Percentiles rank a stretch among this genome's conserved stretches.
phyloP scores from a whole-genome alignment of 2,888 invertebrate genomes.

The Campaea margaritaria region DNA sequence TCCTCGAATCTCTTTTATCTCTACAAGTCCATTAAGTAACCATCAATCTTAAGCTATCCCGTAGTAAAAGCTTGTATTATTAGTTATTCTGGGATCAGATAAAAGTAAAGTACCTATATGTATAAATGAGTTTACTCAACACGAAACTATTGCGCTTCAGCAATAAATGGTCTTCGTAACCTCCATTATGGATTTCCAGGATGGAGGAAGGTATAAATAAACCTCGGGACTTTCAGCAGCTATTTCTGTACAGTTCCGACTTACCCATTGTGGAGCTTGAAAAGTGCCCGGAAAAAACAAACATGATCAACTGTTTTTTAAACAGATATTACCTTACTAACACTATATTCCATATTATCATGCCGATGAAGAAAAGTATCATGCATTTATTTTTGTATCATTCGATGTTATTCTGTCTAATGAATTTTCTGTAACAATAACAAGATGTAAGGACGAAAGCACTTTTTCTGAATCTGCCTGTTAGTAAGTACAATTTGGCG shows the following conservation, averaged over 20 bases:
- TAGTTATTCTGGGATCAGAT: neutral
- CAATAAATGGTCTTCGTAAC: neutral
- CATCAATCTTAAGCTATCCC: no score
- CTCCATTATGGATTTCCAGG: constrained; percentile 25
- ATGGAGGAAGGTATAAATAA: constrained; percentile 14
- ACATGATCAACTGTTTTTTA: neutral
- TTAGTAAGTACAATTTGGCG: no score
- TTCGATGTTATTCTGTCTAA: no score
- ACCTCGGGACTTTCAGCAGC: constrained; percentile 7
- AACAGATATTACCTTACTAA: no score
- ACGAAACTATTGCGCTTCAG: neutral
- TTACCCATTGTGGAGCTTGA: neutral
- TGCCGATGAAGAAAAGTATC: no score
- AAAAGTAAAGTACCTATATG: no score
- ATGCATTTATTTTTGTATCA: no score
- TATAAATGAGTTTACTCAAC: neutral
- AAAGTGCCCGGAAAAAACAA: neutral
- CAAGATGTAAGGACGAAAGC: no score
- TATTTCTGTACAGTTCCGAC: neutral
- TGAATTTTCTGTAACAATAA: no score
- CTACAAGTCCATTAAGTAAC: no score
- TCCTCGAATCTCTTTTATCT: no score
- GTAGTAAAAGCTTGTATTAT: neutral
- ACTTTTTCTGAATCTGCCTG: neutral
- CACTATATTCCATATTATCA: no score